Conservation (phyloP, 2,113 vertebrate species). For the Nibea coibor region DNA sequence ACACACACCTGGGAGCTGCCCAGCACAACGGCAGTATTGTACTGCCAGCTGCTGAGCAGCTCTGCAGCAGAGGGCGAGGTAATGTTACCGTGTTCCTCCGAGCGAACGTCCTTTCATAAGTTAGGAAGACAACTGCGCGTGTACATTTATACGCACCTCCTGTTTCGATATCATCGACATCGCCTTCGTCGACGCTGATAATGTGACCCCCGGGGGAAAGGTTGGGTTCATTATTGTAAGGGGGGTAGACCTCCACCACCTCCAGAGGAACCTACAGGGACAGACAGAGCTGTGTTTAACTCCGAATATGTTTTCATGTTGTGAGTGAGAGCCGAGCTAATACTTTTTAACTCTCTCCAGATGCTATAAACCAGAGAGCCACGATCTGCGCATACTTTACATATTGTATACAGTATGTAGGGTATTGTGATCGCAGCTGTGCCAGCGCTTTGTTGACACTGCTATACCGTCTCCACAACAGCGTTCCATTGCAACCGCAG, state of each 20-base stretch:
- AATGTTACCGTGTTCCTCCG: constrained; percentile 29
- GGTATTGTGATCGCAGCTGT: neutral
- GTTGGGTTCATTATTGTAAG: constrained; percentile 39
- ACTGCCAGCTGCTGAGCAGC: constrained; percentile 60
- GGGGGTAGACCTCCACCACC: constrained; percentile 61
- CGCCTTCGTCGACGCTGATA: constrained; percentile 87
- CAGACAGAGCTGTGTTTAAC: neutral
- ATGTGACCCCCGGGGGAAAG: constrained; percentile 76
- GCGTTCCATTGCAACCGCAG: constrained; percentile 38
- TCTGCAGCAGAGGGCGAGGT: constrained; percentile 23
- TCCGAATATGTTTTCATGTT: constrained; percentile 14
- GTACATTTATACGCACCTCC: constrained; percentile 74
- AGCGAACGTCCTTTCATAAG: constrained; percentile 3
- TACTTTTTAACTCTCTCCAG: constrained; percentile 35
- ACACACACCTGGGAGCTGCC: constrained; percentile 67
- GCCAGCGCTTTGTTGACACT: constrained; percentile 31
- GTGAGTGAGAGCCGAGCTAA: constrained; percentile 1
- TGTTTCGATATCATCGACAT: constrained; percentile 80
- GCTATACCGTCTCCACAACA: neutral
- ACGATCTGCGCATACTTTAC: constrained; percentile 2
- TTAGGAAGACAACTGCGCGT: neutral
- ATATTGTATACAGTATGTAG: constrained; percentile 5
- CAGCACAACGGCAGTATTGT: constrained; percentile 75
- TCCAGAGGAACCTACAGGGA: constrained; percentile 65
- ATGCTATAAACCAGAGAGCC: constrained; percentile 31